A percentile compares a stretch with the other conserved stretches of the same genome.
Conservation (phyloP, 2,797 vertebrate genomes). For the Tolypeutes matacus region DNA sequence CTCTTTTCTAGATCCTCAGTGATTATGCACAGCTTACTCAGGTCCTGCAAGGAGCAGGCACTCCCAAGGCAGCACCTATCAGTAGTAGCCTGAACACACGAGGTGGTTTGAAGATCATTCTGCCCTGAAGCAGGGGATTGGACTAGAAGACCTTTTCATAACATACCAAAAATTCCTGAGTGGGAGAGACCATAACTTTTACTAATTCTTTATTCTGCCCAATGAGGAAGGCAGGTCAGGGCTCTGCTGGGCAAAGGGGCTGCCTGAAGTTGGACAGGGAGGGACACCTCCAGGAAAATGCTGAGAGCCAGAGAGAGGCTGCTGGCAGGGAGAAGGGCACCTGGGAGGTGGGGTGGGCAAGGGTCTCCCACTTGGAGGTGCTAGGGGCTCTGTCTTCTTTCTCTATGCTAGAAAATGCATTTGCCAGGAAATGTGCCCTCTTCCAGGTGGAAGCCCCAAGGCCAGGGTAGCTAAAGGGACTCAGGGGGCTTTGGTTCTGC, state of each 20-base stretch:
- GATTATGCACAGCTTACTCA: fast-evolving
- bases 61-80: fast-evolving
- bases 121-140: neutral
- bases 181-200: neutral
- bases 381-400: neutral
- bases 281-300: too few relatives aligned
- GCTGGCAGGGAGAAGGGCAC: too few relatives aligned
- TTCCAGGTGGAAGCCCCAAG: neutral
- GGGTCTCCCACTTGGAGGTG: neutral
- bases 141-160: neutral
- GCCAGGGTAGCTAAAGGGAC: neutral
- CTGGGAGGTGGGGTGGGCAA: too few relatives aligned
- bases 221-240: neutral
- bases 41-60: neutral
- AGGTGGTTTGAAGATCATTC: neutral
- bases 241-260: neutral
- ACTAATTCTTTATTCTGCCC: neutral
- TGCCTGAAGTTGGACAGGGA: neutral
- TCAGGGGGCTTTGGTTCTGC: fast-evolving
- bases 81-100: neutral
- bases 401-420: neutral
- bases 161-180: neutral
- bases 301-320: neutral
- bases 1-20: fast-evolving
- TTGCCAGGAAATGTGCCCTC: neutral